Evolutionary conservation across 2,888 invertebrate genomes (phyloP).

Genomic region (Gymnoscelis rufifasciata): DNA sequence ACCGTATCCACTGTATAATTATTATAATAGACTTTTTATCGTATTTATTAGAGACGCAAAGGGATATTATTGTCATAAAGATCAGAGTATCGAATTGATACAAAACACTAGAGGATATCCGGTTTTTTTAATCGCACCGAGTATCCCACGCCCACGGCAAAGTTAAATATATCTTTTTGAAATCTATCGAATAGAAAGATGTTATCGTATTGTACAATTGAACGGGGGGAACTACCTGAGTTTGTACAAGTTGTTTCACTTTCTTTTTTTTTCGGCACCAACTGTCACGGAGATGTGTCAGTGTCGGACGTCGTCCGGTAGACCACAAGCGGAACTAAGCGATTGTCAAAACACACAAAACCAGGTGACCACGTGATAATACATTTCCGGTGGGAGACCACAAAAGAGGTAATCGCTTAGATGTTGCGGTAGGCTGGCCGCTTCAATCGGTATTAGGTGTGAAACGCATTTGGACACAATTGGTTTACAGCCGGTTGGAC

Average conservation of each 20-base stretch:
- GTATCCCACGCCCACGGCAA: constrained; percentile 61
- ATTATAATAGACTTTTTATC: constrained; percentile 18
- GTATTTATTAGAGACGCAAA: constrained; percentile 31
- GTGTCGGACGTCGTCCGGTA: no score
- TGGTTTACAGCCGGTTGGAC: no score
- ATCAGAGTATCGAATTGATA: constrained; percentile 47
- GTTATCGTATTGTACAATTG: constrained; percentile 46
- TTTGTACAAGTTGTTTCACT: constrained; percentile 39
- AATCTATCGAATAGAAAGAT: constrained; percentile 41
- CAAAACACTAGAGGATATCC: constrained; percentile 64
- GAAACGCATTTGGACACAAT: constrained; percentile 39
- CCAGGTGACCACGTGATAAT: constrained; percentile 62
- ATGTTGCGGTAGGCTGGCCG: constrained; percentile 47
- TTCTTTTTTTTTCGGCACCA: constrained; percentile 21
- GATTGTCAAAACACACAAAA: constrained; percentile 63
- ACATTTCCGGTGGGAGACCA: constrained; percentile 55
- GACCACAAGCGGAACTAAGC: constrained; percentile 43
- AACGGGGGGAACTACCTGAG: constrained; percentile 39
- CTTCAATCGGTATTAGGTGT: constrained; percentile 46
- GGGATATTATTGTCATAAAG: constrained; percentile 36
- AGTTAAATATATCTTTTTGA: constrained; percentile 36
- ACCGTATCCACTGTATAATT: constrained; percentile 8
- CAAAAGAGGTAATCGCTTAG: constrained; percentile 48
- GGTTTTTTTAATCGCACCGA: constrained; percentile 47
- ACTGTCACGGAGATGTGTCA: no score